Conservation (phyloP, 2,113 vertebrate genomes). For the Kobus ellipsiprymnus region DNA sequence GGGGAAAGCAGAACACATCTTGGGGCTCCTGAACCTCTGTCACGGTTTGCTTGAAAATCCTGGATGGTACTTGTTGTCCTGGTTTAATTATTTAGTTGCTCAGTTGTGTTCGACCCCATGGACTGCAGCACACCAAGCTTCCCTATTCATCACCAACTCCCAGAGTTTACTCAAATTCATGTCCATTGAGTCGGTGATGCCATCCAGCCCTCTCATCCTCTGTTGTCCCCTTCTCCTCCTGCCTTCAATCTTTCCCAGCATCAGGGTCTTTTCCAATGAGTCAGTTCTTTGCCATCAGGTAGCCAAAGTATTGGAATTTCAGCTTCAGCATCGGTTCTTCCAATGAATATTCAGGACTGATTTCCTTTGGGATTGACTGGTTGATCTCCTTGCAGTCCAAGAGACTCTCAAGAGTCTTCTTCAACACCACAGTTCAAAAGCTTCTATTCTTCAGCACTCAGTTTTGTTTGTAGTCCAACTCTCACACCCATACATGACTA, state of each 20-base stretch:
- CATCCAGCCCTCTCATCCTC: background rate
- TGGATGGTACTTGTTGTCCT: background rate
- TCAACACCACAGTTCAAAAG: background rate
- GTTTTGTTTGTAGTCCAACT: background rate
- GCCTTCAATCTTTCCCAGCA: background rate
- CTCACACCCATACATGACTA: background rate
- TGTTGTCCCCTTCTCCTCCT: background rate
- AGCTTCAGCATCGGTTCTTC: background rate
- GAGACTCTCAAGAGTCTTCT: background rate
- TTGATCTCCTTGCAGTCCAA: background rate
- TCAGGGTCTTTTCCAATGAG: background rate
- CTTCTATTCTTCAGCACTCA: background rate
- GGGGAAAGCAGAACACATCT: background rate
- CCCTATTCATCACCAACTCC: background rate
- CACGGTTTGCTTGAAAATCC: background rate
- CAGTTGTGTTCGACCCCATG: background rate
- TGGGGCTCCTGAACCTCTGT: background rate
- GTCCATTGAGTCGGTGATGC: background rate
- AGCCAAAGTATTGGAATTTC: background rate
- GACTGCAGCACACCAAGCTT: background rate
- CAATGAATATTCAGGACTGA: background rate
- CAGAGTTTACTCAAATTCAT: background rate
- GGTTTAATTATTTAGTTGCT: background rate
- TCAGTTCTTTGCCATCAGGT: background rate
- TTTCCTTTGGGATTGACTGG: background rate